Evolutionary conservation across 2,113 vertebrate species (phyloP), one percentile per base, ranked within the genome.

Genomic region (Cynoglossus semilaevis): DNA sequence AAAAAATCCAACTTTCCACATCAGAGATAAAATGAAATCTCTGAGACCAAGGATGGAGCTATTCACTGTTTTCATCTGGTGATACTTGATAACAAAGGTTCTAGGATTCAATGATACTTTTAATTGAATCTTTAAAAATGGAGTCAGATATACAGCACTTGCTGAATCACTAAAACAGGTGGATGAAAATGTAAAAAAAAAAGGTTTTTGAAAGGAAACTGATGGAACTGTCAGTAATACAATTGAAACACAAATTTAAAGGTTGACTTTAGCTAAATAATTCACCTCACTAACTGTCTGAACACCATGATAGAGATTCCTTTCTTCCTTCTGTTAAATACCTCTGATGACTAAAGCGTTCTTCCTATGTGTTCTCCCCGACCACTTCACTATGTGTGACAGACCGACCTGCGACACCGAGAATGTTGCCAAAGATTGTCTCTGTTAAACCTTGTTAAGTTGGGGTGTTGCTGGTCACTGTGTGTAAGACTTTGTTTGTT

Each of bases 401-500:
- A 49, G 74, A 9, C 29, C 34, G 84, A 72, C 76, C 51, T 19
- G 80, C 72, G 38, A 52, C 79, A 82, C 72, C 46, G 38, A 84
- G 85, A 81, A 80, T 43, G 82, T 74, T 67, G 74, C 88, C 85
- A 89, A 88, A 88, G 86, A 89, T 79, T 79, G 82, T 71, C 70
- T 14, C 19, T 65, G 72, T 79, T 74, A 77, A 58, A 51, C 16
- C 7, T 44, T 11, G 51, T 42, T 37, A 45, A 49, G 74, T 67
- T 60, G 82, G 82, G 80, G 80, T 70, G 78, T 36, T 44, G 67
- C 76, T 62, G 81, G 76, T 79, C 62, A 0, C 51, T 58, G 47
- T 79, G 63, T 44, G 67, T 8, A 50, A 14, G 46, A 15, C 13
- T 49, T 1, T 29, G 19, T 29, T 7, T 38, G 37, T 6, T 12